Conservation (phyloP, 1,140 invertebrate genomes). For the Pseudomyrmex flavicornis region DNA sequence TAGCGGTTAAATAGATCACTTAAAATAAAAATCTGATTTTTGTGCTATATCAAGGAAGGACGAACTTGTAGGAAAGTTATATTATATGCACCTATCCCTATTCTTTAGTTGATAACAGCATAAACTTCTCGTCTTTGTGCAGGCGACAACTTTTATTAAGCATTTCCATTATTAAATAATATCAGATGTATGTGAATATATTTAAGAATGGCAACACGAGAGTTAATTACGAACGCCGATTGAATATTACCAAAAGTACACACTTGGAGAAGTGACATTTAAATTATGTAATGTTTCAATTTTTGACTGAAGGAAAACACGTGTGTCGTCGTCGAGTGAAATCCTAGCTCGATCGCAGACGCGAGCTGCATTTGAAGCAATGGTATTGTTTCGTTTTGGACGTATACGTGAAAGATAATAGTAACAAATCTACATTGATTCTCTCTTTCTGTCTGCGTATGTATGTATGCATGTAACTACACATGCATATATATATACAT, state of each 20-base stretch:
- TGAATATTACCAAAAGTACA: conserved; percentile 22
- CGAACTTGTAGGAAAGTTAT: conserved; percentile 47
- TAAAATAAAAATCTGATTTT: conserved; percentile 50
- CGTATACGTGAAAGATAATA: conserved; percentile 25
- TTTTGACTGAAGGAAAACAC: conserved; percentile 37
- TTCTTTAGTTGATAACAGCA: conserved; percentile 51
- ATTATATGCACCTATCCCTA: conserved; percentile 31
- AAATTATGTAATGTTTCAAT: conserved; percentile 51
- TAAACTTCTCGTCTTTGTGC: conserved; percentile 43
- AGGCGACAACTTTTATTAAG: conserved; percentile 50
- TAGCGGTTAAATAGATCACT: conserved; percentile 47
- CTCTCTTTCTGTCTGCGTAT: neutral
- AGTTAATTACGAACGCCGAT: conserved; percentile 45
- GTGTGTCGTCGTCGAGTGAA: conserved; percentile 32
- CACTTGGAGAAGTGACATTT: conserved; percentile 32
- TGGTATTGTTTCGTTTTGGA: conserved; percentile 19
- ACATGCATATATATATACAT: conserved; percentile 22
- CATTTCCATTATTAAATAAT: conserved; percentile 58
- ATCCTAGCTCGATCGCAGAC: conserved; percentile 31
- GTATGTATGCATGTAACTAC: neutral
- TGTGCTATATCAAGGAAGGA: conserved; percentile 26
- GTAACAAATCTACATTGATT: conserved; percentile 23
- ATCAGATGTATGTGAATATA: conserved; percentile 32
- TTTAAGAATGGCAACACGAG: conserved; percentile 47
- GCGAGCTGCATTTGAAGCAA: conserved; percentile 1